Evolutionary conservation across 2,888 invertebrate species (phyloP).

Genomic region (Tuta absoluta): DNA sequence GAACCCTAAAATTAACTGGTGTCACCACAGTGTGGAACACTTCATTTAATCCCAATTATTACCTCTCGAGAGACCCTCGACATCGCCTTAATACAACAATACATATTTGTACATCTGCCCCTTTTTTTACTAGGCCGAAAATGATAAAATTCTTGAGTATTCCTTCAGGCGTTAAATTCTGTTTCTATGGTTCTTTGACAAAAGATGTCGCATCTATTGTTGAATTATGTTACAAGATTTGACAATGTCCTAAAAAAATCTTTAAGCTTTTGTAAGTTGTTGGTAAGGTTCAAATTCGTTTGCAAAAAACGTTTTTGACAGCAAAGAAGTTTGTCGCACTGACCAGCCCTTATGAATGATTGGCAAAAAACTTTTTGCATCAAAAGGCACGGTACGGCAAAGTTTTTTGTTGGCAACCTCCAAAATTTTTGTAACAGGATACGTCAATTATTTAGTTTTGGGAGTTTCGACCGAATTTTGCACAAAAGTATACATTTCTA

Average conservation of each 20-base stretch:
- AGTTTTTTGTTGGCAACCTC: slow-evolving; percentile 22
- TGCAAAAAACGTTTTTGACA: not conserved
- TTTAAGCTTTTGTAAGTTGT: not conserved
- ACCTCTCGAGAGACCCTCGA: slow-evolving; percentile 28
- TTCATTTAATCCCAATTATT: slow-evolving; percentile 34
- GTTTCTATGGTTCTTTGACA: slow-evolving; percentile 29
- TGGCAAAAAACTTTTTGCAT: slow-evolving; percentile 35
- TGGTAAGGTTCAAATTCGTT: not conserved
- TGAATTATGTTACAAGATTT: not conserved
- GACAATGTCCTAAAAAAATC: not conserved
- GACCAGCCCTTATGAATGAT: slow-evolving; percentile 31
- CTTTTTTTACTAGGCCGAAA: slow-evolving; percentile 26
- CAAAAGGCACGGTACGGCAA: slow-evolving; percentile 17
- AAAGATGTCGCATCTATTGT: slow-evolving; percentile 30
- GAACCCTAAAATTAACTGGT: slow-evolving; percentile 6
- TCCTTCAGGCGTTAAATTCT: slow-evolving; percentile 32
- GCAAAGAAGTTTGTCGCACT: slow-evolving; percentile 6
- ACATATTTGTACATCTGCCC: slow-evolving; percentile 31
- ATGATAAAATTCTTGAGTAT: slow-evolving; percentile 26
- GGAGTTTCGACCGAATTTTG: slow-evolving; percentile 25
- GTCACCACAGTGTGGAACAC: slow-evolving; percentile 27
- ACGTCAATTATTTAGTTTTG: slow-evolving; percentile 47
- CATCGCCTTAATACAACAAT: slow-evolving; percentile 29
- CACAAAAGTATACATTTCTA: slow-evolving; percentile 2
- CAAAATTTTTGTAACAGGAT: slow-evolving; percentile 44